Evolutionary conservation across 2,113 vertebrate species (phyloP).

Genomic region (Vidua macroura): DNA sequence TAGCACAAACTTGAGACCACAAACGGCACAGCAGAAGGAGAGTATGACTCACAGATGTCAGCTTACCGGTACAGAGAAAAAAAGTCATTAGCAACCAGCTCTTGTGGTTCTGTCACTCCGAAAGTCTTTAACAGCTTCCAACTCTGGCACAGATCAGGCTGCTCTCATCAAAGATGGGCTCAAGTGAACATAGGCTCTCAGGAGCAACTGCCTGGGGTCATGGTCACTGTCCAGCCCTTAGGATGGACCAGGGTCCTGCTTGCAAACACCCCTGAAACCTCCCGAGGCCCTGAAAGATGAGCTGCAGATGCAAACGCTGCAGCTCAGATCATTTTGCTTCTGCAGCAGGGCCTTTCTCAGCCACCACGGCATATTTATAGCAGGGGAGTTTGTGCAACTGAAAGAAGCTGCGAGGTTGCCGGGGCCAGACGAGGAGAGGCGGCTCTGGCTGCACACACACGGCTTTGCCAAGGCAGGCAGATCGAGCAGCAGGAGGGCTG

Average conservation of each 20-base stretch:
- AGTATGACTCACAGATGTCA: slow-evolving; percentile 75
- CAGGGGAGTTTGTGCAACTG: background rate
- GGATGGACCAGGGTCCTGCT: background rate
- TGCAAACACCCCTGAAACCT: background rate
- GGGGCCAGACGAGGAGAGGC: background rate
- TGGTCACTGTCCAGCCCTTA: background rate
- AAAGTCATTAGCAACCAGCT: slow-evolving; percentile 50
- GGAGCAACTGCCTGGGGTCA: background rate
- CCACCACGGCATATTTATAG: background rate
- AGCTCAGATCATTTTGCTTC: background rate
- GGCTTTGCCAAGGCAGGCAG: background rate
- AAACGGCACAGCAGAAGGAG: slow-evolving; percentile 69
- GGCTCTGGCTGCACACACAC: background rate
- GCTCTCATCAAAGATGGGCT: background rate
- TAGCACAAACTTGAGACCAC: slow-evolving; percentile 70
- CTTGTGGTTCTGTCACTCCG: slow-evolving; percentile 60
- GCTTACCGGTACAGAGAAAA: slow-evolving; percentile 65
- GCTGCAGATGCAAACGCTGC: background rate
- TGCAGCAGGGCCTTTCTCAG: background rate
- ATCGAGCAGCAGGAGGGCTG: background rate
- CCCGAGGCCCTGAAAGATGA: rapidly evolving
- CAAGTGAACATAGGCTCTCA: background rate
- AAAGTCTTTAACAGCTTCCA: slow-evolving; percentile 33
- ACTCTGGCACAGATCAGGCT: background rate
- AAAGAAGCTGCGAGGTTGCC: background rate